These are phyloP conservation scores for Garra rufa DNA, from an alignment of 2,113 vertebrate genomes.

Conservation along the genomic window DNA sequence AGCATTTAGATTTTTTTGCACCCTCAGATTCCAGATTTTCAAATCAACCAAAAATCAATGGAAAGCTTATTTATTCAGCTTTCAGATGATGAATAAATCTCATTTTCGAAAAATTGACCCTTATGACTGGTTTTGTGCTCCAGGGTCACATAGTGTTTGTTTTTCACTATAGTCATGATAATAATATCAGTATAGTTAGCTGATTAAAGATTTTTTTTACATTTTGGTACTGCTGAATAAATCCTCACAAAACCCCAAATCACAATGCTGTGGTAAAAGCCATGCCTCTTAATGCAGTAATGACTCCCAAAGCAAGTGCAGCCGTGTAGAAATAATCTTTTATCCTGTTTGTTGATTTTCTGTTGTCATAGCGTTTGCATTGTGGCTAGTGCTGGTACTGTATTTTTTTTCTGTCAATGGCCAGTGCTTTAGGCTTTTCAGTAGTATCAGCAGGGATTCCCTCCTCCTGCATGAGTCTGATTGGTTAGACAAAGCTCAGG, in stretches of 20 bases:
- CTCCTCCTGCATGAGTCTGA: conserved; percentile 46
- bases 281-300: neutral
- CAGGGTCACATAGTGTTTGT: neutral
- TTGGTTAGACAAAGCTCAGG: conserved; percentile 56
- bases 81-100: too few relatives aligned
- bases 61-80: too few relatives aligned
- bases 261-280: neutral
- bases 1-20: too few relatives aligned
- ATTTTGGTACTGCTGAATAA: neutral
- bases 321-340: conserved; percentile 6
- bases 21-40: too few relatives aligned
- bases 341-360: conserved; percentile 27
- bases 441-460: conserved; percentile 50
- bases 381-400: conserved; percentile 36
- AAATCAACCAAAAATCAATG: too few relatives aligned
- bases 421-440: conserved; percentile 47
- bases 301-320: conserved; percentile 19
- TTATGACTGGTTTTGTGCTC: too few relatives aligned
- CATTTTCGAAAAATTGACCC: too few relatives aligned
- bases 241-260: neutral
- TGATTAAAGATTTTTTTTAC: neutral
- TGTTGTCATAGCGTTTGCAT: conserved; percentile 13
- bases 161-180: neutral
- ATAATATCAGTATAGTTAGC: neutral
- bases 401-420: conserved; percentile 44